Evolutionary conservation across 1,140 invertebrate species (phyloP), one percentile per base, ranked within the genome.

Genomic region (Dysdera silvatica): DNA sequence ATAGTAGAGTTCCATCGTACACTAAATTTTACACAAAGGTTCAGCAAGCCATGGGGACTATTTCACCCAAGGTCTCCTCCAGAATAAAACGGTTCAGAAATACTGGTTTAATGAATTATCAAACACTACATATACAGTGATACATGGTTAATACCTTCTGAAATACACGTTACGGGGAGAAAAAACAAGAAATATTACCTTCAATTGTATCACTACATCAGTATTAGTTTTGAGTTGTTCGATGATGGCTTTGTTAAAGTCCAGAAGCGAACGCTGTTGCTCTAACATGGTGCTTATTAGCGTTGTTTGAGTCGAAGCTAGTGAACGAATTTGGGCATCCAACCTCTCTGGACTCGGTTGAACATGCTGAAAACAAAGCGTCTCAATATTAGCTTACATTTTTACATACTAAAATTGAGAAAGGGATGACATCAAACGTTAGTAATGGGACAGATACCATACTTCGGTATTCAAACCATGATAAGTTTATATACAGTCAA

Each of bases 341-440:
- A 89, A 78, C 67, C 83, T 79, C 74, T 88, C 86, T 4, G 87
- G 84, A 74, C 84, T 86, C 18, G 83, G 84, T 24, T 83, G 75
- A 37, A 82, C 80, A 74, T 87, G 85, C 55, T 62, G 56, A 37
- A 61, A 60, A 49, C 20, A 51, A 14, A 59, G n/a, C n/a, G n/a
- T n/a, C n/a, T n/a, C n/a, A n/a, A n/a, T n/a, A n/a, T n/a, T n/a
- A n/a, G n/a, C n/a, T n/a, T n/a, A n/a, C n/a, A n/a, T n/a, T n/a
- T n/a, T n/a, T n/a, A n/a, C n/a, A n/a, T n/a, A n/a, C n/a, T n/a
- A n/a, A n/a, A n/a, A n/a, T n/a, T n/a, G n/a, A n/a, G n/a, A n/a
- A n/a, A n/a, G n/a, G n/a, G n/a, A n/a, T n/a, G n/a, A n/a, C n/a
- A n/a, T n/a, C n/a, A n/a, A n/a, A n/a, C n/a, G n/a, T n/a, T n/a